These are phyloP conservation scores for Clarias magur DNA, from an alignment of 2,113 vertebrate species.

Conservation along the genomic window DNA sequence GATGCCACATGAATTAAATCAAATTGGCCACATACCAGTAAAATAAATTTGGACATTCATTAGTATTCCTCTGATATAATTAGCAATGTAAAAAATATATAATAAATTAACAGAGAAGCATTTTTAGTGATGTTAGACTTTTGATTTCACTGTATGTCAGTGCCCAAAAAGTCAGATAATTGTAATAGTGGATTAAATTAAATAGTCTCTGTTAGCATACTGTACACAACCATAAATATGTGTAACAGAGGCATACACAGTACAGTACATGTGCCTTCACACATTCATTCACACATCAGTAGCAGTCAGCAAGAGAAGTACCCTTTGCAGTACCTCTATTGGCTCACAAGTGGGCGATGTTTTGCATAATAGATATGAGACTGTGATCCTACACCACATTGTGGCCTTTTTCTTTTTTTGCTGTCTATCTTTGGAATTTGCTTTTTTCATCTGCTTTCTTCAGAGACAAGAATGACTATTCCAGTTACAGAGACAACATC, in stretches of 20 bases:
- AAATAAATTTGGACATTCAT: neutral
- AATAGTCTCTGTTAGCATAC: conserved; percentile 2
- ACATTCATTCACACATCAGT: neutral
- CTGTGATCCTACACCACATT: neutral
- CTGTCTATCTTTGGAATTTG: conserved; percentile 15
- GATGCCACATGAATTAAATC: neutral
- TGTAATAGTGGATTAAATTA: neutral
- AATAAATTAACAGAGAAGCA: neutral
- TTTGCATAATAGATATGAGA: conserved; percentile 16
- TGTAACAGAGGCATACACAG: neutral
- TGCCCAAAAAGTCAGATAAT: neutral
- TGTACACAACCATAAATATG: neutral
- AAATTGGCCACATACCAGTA: neutral
- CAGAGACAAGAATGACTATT: conserved; percentile 59
- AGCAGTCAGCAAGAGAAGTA: neutral
- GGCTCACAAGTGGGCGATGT: conserved; percentile 42
- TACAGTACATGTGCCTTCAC: neutral
- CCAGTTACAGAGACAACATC: conserved; percentile 58
- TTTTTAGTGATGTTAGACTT: neutral
- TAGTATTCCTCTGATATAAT: neutral
- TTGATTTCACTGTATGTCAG: neutral
- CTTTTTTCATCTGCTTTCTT: conserved; percentile 36
- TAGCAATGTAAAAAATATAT: neutral
- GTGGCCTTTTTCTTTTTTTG: neutral
- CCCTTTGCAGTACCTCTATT: conserved; percentile 26